Evolutionary conservation across 2,797 vertebrate genomes (phyloP).

Genomic region (Oreonectes daqikongensis): DNA sequence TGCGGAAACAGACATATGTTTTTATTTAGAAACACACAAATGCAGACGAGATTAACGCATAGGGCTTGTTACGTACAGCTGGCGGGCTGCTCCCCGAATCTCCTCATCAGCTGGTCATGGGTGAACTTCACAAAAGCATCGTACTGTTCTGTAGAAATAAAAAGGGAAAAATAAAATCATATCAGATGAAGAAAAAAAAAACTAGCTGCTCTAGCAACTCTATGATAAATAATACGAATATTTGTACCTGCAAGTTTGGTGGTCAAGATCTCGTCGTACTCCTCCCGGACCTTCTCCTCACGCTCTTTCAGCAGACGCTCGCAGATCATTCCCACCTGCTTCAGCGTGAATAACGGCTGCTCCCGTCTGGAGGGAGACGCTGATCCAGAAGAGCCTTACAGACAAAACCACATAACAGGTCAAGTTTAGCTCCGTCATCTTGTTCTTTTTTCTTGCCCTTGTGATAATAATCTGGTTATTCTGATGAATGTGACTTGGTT

Average conservation of each 20-base stretch:
- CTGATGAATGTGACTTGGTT: too few relatives aligned
- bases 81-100: slow-evolving; percentile 98
- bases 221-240: background rate
- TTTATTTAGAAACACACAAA: background rate
- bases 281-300: slow-evolving; percentile 97
- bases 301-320: slow-evolving; percentile 97
- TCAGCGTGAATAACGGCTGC: slow-evolving; percentile 95
- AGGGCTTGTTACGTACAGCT: slow-evolving; percentile 88
- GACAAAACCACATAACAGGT: background rate
- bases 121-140: slow-evolving; percentile 99
- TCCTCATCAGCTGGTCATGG: slow-evolving; percentile 98
- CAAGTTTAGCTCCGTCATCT: background rate
- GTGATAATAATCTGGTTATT: too few relatives aligned
- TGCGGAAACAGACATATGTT: slow-evolving; percentile 40
- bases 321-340: slow-evolving; percentile 98
- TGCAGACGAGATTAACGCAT: background rate
- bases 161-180: background rate
- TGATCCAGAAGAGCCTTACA: slow-evolving; percentile 80
- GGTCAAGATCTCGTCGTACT: slow-evolving; percentile 97
- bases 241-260: slow-evolving; percentile 93
- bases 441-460: too few relatives aligned
- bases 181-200: background rate
- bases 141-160: slow-evolving; percentile 87
- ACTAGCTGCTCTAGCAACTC: background rate
- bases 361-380: slow-evolving; percentile 92